A percentile compares a stretch with the other conserved stretches of the same genome.
phyloP scores from a whole-genome alignment of 2,797 vertebrate species.

The Cryptoblepharus egeriae region DNA sequence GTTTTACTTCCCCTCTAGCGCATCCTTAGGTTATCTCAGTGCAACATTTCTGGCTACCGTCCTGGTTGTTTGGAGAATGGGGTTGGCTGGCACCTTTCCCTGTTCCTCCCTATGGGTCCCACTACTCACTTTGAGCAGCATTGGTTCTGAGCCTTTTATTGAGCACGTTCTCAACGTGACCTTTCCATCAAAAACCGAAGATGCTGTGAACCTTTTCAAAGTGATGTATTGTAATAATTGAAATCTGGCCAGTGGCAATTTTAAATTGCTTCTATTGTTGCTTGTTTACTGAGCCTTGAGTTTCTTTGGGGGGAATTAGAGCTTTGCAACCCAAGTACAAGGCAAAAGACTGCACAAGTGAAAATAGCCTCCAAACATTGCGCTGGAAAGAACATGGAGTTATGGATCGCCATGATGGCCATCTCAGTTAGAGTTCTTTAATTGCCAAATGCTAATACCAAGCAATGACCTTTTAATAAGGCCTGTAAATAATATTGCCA shows the following conservation, averaged over 20 bases:
- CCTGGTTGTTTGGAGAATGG: too few relatives aligned
- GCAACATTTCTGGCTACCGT: too few relatives aligned
- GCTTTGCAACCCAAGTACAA: background rate
- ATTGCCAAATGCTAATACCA: conserved; percentile 12
- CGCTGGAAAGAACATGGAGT: background rate
- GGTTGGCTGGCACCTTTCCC: too few relatives aligned
- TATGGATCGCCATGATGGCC: background rate
- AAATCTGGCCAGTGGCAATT: background rate
- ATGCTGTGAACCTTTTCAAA: conserved; percentile 27
- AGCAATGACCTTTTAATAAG: conserved; percentile 2
- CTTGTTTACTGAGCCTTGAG: background rate
- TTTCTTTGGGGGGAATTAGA: conserved; percentile 3
- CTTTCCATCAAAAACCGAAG: conserved; percentile 28
- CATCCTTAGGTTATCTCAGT: too few relatives aligned
- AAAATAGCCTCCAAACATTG: background rate
- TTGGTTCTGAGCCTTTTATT: background rate
- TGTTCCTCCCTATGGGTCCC: background rate
- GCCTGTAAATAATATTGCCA: background rate
- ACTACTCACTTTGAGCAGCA: background rate
- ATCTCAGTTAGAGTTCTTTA: conserved; percentile 5
- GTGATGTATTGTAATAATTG: conserved; percentile 35
- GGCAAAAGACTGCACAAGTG: background rate
- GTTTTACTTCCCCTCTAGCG: too few relatives aligned
- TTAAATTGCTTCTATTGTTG: conserved; percentile 32
- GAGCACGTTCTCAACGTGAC: background rate